Percentiles rank a stretch among this genome's conserved stretches.
phyloP scores from a whole-genome alignment of 2,888 invertebrate genomes.

The Microctonus aethiopoides region DNA sequence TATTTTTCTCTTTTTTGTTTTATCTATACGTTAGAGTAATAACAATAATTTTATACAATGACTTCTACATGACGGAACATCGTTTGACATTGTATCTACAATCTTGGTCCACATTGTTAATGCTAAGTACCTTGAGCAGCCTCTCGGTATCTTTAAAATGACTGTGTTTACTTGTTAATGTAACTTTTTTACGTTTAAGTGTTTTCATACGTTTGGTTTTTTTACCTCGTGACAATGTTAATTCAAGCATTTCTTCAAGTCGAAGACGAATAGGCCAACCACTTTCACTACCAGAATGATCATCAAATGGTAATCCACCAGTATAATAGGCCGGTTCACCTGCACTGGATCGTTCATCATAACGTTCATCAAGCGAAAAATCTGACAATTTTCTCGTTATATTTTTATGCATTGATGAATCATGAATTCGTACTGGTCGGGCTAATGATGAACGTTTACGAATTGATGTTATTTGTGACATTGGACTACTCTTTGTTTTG shows the following conservation, averaged over 20 bases:
- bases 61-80: constrained; percentile 62
- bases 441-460: constrained; percentile 61
- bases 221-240: constrained; percentile 51
- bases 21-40: no score
- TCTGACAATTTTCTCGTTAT: constrained; percentile 38
- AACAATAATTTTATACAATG: constrained; percentile 12
- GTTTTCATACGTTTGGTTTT: constrained; percentile 52
- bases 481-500: constrained; percentile 14
- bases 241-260: constrained; percentile 61
- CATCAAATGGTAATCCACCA: constrained; percentile 37
- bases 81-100: constrained; percentile 63
- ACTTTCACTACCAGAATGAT: constrained; percentile 43
- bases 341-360: constrained; percentile 25
- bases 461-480: constrained; percentile 44
- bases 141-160: constrained; percentile 63
- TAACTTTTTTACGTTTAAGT: constrained; percentile 51
- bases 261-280: constrained; percentile 57
- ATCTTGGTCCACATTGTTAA: constrained; percentile 66
- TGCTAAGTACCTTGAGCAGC: constrained; percentile 63
- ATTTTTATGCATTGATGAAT: constrained; percentile 54
- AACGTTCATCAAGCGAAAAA: constrained; percentile 32
- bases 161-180: constrained; percentile 49
- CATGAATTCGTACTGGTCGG: constrained; percentile 60
- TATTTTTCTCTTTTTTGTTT: neutral
- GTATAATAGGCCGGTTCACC: constrained; percentile 27